Percentiles rank a stretch among this genome's conserved stretches.
Conservation (phyloP, 2,113 vertebrate genomes). For the Piprites chloris region DNA sequence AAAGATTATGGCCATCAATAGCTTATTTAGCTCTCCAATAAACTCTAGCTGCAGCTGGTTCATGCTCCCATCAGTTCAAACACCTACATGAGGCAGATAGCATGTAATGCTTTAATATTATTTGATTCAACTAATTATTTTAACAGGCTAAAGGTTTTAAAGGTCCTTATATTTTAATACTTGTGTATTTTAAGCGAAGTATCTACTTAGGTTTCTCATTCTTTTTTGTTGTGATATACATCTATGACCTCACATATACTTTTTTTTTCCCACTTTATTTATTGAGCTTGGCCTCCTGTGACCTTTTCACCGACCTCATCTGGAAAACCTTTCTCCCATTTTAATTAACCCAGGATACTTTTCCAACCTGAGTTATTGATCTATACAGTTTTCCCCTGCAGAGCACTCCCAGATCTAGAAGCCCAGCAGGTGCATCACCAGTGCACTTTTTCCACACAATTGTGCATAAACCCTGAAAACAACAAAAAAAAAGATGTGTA, state of each 20-base stretch:
- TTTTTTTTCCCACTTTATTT: not conserved
- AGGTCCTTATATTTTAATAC: not conserved
- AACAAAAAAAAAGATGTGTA: not conserved
- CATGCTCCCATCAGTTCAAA: not conserved
- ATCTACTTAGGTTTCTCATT: not conserved
- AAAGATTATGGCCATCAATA: not conserved
- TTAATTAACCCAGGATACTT: conserved; percentile 13
- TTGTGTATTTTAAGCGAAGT: not conserved
- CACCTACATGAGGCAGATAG: not conserved
- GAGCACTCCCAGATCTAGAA: not conserved
- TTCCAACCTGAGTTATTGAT: conserved; percentile 3
- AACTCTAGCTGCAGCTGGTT: not conserved
- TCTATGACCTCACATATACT: not conserved
- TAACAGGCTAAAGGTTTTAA: not conserved
- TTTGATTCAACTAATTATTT: not conserved
- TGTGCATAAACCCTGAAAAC: not conserved
- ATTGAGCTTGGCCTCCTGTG: not conserved
- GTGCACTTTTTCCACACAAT: fast-evolving
- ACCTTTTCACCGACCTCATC: conserved; percentile 1
- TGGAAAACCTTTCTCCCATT: conserved; percentile 19
- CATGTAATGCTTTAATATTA: not conserved
- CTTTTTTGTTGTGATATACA: not conserved
- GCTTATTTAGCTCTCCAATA: not conserved
- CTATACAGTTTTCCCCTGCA: not conserved
- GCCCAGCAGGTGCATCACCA: not conserved